Evolutionary conservation across 2,113 vertebrate genomes (phyloP).

Genomic region (Salvelinus fontinalis): DNA sequence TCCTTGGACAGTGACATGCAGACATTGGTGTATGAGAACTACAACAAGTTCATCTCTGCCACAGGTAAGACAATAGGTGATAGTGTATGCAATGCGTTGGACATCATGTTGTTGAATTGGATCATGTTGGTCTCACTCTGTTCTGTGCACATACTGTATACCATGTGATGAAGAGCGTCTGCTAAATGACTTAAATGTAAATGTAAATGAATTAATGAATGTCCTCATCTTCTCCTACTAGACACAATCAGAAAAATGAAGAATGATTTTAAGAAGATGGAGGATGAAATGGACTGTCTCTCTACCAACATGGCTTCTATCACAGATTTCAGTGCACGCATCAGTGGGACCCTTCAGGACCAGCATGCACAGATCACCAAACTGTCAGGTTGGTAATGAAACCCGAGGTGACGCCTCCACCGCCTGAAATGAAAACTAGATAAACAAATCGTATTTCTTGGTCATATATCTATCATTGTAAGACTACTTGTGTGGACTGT

Average conservation of each 20-base stretch:
- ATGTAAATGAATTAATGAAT: background rate
- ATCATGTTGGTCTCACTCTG: background rate
- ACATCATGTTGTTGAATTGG: background rate
- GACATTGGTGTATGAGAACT: slow-evolving; percentile 97
- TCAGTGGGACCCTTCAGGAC: slow-evolving; percentile 92
- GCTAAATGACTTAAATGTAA: no score
- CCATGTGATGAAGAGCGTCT: background rate
- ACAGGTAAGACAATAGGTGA: slow-evolving; percentile 76
- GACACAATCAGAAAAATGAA: slow-evolving; percentile 99
- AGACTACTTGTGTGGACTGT: background rate
- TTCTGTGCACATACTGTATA: no score
- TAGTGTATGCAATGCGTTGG: background rate
- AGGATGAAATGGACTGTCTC: slow-evolving; percentile 96
- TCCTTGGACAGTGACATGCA: slow-evolving; percentile 98
- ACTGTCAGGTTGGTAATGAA: slow-evolving; percentile 79
- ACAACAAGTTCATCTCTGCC: slow-evolving; percentile 98
- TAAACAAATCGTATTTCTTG: no score
- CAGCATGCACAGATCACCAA: slow-evolving; percentile 93
- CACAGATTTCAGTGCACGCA: slow-evolving; percentile 89
- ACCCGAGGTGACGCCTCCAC: background rate
- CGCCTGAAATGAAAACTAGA: background rate
- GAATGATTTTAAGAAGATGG: slow-evolving; percentile 98
- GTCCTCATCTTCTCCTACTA: slow-evolving; percentile 42
- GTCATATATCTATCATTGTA: no score
- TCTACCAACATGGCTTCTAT: slow-evolving; percentile 93